phyloP scores from a whole-genome alignment of 2,888 invertebrate species.

The Physocephala rufipes region DNA sequence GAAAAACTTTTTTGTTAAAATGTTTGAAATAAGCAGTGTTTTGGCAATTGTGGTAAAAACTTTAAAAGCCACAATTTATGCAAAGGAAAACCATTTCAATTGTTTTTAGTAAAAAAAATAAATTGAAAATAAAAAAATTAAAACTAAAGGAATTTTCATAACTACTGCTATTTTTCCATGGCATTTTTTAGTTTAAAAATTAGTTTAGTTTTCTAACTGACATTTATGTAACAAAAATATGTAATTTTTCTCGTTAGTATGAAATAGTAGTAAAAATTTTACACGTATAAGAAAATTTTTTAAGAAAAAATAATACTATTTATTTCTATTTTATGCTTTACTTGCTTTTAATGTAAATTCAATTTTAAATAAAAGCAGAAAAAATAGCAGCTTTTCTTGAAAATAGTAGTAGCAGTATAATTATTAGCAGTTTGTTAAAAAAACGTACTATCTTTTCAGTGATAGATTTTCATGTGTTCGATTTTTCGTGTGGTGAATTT shows the following conservation, averaged over 20 bases:
- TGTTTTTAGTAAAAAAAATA: not conserved
- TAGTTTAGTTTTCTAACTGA: too few relatives aligned
- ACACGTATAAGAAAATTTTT: slow-evolving; percentile 1
- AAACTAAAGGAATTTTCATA: too few relatives aligned
- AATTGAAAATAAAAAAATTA: not conserved
- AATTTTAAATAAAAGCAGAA: not conserved
- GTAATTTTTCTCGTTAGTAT: too few relatives aligned
- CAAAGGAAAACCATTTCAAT: not conserved
- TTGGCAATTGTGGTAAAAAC: too few relatives aligned
- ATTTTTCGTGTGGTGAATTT: too few relatives aligned
- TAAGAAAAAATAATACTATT: not conserved
- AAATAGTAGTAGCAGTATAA: slow-evolving; percentile 21
- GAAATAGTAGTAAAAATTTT: slow-evolving; percentile 11
- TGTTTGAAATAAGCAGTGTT: too few relatives aligned
- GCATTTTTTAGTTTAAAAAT: too few relatives aligned
- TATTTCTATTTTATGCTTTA: not conserved
- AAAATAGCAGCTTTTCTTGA: not conserved
- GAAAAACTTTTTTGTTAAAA: too few relatives aligned
- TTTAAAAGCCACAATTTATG: too few relatives aligned
- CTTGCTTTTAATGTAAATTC: not conserved
- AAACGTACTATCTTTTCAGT: not conserved
- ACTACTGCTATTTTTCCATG: too few relatives aligned
- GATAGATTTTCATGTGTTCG: not conserved
- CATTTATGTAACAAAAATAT: too few relatives aligned
- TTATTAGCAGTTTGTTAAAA: not conserved